These are phyloP conservation scores for Cochlearius cochlearius DNA, from an alignment of 2,113 vertebrate genomes.

Conservation along the genomic window DNA sequence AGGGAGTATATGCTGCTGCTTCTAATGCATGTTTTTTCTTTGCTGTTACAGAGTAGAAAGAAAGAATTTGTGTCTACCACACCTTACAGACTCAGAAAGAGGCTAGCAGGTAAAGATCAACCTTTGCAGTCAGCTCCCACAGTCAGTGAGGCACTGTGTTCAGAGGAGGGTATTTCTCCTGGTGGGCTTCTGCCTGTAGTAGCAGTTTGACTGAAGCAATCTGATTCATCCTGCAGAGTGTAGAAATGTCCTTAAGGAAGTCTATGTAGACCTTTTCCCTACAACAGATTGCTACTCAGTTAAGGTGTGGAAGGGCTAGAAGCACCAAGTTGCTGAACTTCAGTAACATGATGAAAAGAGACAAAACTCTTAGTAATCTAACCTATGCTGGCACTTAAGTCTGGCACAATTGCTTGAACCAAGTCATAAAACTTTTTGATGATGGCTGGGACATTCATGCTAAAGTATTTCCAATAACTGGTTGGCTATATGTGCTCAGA, in stretches of 20 bases:
- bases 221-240: neutral
- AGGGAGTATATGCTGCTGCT: neutral
- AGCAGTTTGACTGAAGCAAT: neutral
- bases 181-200: neutral
- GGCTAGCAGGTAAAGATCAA: conserved; percentile 81
- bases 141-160: neutral
- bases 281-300: neutral
- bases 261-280: neutral
- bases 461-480: neutral
- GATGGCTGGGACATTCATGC: neutral
- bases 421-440: neutral
- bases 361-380: neutral
- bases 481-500: neutral
- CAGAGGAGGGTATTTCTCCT: neutral
- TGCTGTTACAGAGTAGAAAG: conserved; percentile 78
- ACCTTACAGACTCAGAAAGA: conserved; percentile 85
- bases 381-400: neutral
- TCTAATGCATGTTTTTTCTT: neutral
- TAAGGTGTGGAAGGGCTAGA: neutral
- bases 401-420: neutral
- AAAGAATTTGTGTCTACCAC: conserved; percentile 85
- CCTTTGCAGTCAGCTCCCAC: neutral
- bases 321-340: neutral
- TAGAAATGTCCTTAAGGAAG: neutral
- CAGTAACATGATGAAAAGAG: neutral